A percentile compares a stretch with the other conserved stretches of the same genome.
Conservation (phyloP, 2,113 vertebrate species). For the Athene noctua region DNA sequence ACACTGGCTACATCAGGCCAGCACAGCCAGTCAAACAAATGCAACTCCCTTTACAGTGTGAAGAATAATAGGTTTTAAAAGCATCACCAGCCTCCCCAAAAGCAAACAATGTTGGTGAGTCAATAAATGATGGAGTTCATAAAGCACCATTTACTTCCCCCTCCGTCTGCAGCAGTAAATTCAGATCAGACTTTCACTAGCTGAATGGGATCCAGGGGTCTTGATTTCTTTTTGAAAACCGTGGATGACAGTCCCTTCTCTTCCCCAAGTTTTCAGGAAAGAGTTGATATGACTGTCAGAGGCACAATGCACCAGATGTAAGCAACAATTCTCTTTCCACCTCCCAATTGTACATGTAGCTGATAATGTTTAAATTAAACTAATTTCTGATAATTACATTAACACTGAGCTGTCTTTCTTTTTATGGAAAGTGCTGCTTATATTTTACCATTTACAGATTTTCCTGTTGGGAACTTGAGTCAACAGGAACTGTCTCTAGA, state of each 20-base stretch:
- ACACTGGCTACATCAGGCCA: not conserved
- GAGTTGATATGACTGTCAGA: not conserved
- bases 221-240: conserved; percentile 8
- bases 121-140: conserved; percentile 72
- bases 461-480: not conserved
- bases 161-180: conserved; percentile 54
- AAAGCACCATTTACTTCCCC: conserved; percentile 59
- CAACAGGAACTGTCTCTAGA: not conserved
- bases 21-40: not conserved
- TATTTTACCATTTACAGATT: not conserved
- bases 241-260: not conserved
- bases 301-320: not conserved
- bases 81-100: conserved; percentile 27
- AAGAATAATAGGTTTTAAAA: conserved; percentile 40
- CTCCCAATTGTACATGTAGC: not conserved
- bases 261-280: not conserved
- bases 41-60: not conserved
- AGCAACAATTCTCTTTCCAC: not conserved
- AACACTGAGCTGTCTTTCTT: not conserved
- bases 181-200: conserved; percentile 16
- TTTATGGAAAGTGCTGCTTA: not conserved
- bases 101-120: conserved; percentile 57
- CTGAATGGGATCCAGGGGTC: conserved; percentile 6
- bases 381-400: not conserved
- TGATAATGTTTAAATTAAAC: not conserved